These are phyloP conservation scores for Pararge aegeria DNA, from an alignment of 1,140 invertebrate species.

Conservation along the genomic window DNA sequence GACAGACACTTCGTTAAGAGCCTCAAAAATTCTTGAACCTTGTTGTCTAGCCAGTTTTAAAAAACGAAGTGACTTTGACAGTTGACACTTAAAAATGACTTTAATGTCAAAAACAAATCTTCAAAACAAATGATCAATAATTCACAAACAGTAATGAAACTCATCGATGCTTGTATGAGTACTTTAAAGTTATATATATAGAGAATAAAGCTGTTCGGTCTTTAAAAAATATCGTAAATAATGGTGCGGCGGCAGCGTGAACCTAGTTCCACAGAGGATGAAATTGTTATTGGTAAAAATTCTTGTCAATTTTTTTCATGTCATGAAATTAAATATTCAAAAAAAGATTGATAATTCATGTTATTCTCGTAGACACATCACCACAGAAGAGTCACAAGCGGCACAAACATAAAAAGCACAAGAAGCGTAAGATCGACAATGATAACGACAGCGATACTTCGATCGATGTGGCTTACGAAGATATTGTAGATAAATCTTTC, in stretches of 20 bases:
- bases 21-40: too few species aligned
- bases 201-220: background rate
- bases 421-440: conserved; percentile 77
- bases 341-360: background rate
- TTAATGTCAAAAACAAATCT: too few species aligned
- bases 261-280: conserved; percentile 69
- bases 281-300: conserved; percentile 68
- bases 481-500: conserved; percentile 75
- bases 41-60: too few species aligned
- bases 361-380: conserved; percentile 50
- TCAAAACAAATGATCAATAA: too few species aligned
- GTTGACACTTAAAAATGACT: too few species aligned
- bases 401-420: conserved; percentile 87
- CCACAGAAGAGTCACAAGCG: conserved; percentile 80
- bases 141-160: too few species aligned
- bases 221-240: background rate
- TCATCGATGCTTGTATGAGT: too few species aligned
- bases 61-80: too few species aligned
- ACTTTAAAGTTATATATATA: too few species aligned
- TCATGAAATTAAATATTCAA: background rate
- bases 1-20: too few species aligned
- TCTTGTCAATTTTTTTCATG: background rate
- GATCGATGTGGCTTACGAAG: conserved; percentile 73
- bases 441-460: conserved; percentile 78
- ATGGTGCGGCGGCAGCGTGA: conserved; percentile 72